Evolutionary conservation across 2,797 vertebrate genomes (phyloP), one percentile per base, ranked within the genome.

Genomic region (Mormyrops boulengeri): DNA sequence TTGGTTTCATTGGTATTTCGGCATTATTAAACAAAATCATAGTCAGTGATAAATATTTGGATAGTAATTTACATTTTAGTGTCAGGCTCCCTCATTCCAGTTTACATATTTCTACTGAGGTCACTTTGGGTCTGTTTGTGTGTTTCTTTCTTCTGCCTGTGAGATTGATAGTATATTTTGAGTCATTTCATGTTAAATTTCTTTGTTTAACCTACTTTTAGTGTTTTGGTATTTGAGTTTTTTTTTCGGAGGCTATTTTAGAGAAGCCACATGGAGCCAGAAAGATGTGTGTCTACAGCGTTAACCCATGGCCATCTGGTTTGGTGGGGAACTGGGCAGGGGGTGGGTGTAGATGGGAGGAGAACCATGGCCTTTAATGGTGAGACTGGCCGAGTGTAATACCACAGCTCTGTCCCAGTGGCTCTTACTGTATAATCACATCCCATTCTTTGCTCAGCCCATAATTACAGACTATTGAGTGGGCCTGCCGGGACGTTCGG

Each of bases 361-460:
- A 84, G 38, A 77, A 55, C 90, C 57, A 17, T 49, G 41, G 85
- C 77, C 88, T 84, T 88, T 80, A 88, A 89, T 91, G 77, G 89
- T 87, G 62, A 89, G 90, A 88, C 85, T 89, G 57, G 41, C 87
- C n/a, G 38, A 89, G 82, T 87, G 44, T 87, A 77, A 89, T 69
- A 26, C 69, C n/a, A 88, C 49, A 55, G 53, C 50, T 77, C 47
- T 89, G 82, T 88, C 88, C 44, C 88, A 84, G 60, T 88, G 52
- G 87, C 69, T 89, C 66, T 57, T 86, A 86, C 85, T 85, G 89
- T 89, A 85, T 91, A 91, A 85, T 91, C 90, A 88, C 80, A 52
- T 49, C 57, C 69, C 52, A 60, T 86, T 88, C 89, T 89, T 55
- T 88, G 55, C 80, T 50, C 82, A 88, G 60, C 73, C 82, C 85